Evolutionary conservation across 2,113 vertebrate species (phyloP).

Genomic region (Silurus meridionalis): DNA sequence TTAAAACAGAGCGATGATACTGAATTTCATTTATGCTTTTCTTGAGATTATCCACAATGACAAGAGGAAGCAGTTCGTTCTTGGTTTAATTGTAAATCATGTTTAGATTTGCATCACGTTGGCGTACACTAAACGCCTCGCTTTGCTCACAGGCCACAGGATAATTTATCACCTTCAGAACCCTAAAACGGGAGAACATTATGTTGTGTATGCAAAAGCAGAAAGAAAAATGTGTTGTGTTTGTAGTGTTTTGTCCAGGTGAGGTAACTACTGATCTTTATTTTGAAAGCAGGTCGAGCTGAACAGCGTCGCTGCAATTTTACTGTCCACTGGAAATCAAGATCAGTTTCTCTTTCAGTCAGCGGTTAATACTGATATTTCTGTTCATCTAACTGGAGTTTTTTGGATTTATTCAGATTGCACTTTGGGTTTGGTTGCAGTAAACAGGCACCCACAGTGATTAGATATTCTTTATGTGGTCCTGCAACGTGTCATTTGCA

Average conservation of each 20-base stretch:
- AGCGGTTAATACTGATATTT: not conserved
- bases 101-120: not conserved
- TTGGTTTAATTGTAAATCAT: not conserved
- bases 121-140: not conserved
- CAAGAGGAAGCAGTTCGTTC: not conserved
- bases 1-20: not conserved
- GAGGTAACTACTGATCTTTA: not conserved
- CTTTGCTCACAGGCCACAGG: not conserved
- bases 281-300: not conserved
- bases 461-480: not conserved
- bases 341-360: not conserved
- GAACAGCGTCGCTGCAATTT: not conserved
- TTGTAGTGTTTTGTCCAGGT: not conserved
- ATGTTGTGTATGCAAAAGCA: not conserved
- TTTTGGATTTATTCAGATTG: not conserved
- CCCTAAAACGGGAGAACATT: not conserved
- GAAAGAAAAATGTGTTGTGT: not conserved
- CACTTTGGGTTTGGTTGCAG: not conserved
- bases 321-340: not conserved
- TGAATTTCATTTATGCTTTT: not conserved
- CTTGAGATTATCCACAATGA: too few species aligned
- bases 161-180: not conserved
- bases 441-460: not conserved
- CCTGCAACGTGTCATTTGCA: not conserved
- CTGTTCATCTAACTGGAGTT: not conserved